These are phyloP conservation scores for Anaspis maculata DNA, from an alignment of 2,888 invertebrate genomes.

Conservation along the genomic window DNA sequence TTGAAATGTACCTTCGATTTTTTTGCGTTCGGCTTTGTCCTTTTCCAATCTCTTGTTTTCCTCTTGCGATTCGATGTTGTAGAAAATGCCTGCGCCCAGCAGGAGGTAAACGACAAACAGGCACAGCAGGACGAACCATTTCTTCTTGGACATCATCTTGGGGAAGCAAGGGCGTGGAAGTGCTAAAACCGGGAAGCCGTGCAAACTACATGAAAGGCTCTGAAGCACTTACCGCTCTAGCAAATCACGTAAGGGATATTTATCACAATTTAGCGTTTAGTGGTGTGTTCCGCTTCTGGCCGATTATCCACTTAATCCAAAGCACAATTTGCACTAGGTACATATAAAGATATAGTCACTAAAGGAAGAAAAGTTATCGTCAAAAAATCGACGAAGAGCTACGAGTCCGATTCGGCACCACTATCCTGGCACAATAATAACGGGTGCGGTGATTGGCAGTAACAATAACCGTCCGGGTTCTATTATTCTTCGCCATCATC, in stretches of 20 bases:
- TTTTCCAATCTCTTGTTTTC: slow-evolving; percentile 48
- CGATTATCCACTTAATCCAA: slow-evolving; percentile 10
- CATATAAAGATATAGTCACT: no score
- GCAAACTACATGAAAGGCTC: no score
- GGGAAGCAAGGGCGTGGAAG: no score
- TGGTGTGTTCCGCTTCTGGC: slow-evolving; percentile 7
- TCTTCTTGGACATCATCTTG: slow-evolving; percentile 30
- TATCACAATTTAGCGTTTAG: slow-evolving; percentile 7
- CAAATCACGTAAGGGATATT: slow-evolving; percentile 9
- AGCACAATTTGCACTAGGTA: slow-evolving; percentile 6
- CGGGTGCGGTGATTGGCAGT: no score
- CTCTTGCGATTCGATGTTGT: slow-evolving; percentile 67
- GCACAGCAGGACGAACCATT: slow-evolving; percentile 29
- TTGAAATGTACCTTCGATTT: not conserved
- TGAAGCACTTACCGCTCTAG: slow-evolving; percentile 7
- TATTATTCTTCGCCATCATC: no score
- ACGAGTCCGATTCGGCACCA: no score
- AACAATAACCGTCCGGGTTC: no score
- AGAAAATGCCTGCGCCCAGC: slow-evolving; percentile 79
- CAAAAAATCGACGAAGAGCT: no score
- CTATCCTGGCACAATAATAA: no score
- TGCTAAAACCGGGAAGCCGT: not conserved
- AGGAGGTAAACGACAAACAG: slow-evolving; percentile 39
- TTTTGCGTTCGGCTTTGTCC: slow-evolving; percentile 12
- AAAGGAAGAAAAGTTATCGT: no score